Evolutionary conservation across 2,113 vertebrate genomes (phyloP).

Genomic region (Acrocephalus kingi): DNA sequence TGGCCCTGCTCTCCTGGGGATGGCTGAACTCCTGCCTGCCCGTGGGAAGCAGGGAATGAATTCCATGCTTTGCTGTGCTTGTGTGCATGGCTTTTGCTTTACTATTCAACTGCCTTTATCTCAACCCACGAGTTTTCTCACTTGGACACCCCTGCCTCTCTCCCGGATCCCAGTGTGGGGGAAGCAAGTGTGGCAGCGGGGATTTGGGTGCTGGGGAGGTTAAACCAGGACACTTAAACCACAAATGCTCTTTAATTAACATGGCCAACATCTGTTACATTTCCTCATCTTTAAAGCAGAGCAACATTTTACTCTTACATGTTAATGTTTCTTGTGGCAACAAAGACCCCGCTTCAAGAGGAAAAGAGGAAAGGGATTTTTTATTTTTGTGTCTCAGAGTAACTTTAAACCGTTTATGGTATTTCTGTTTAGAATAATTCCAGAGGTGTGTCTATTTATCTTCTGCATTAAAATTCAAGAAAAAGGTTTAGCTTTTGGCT

Average conservation of each 20-base stretch:
- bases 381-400: conserved; percentile 33
- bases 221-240: neutral
- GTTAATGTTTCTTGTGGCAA: neutral
- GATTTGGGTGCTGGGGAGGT: neutral
- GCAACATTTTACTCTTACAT: neutral
- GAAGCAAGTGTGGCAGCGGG: accelerated
- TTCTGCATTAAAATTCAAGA: conserved; percentile 78
- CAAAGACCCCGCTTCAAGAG: conserved; percentile 15
- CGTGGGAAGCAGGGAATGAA: accelerated
- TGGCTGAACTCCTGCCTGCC: neutral
- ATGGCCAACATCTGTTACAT: conserved; percentile 8
- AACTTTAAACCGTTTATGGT: conserved; percentile 57
- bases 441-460: conserved; percentile 73
- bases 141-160: neutral
- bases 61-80: neutral
- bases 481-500: conserved; percentile 76
- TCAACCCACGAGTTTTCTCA: neutral
- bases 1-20: neutral
- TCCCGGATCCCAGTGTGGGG: neutral
- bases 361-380: conserved; percentile 42
- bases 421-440: conserved; percentile 74
- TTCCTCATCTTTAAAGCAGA: neutral
- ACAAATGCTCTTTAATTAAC: conserved; percentile 27
- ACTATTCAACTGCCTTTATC: neutral
- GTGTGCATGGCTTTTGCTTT: neutral